Evolutionary conservation across 2,113 vertebrate genomes (phyloP), one percentile per base, ranked within the genome.

Genomic region (Elanus axillaris): DNA sequence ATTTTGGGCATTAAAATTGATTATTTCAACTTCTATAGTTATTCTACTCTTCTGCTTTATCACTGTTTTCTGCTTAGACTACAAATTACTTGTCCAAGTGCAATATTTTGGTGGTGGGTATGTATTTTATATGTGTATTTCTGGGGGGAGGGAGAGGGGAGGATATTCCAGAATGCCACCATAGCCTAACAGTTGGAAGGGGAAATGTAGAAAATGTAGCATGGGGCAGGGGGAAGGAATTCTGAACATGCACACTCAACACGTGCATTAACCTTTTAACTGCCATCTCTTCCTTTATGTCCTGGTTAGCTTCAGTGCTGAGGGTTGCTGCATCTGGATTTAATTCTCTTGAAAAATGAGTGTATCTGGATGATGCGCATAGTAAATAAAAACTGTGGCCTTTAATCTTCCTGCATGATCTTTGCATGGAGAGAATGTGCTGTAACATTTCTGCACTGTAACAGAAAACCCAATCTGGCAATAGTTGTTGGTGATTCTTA

Each of bases 1-100:
- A 66, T 88, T 85, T 86, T 90, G 74, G 69, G 79, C 62, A 89
- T 97, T 97, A 90, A 87, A 96, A 96, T 78, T 53, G 47, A 89
- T 96, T 80, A 80, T 94, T 93, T 94, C 64, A 87, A 72, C 76
- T 73, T 86, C 36, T 76, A 34, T 67, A 91, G 60, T 86, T 76
- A 63, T 11, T 95, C 32, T 26, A 47, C 40, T 93, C 56, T 80
- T 89, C 60, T 75, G 68, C 48, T 94, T 80, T 83, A 73, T 86
- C 50, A 88, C 42, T 38, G n/a, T 85, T 85, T 91, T 77, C 75
- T 79, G 40, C 78, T 94, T 77, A 26, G 26, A 85, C 73, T 85
- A 40, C 55, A 72, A 72, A 76, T 85, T 94, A 45, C 36, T 62
- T 85, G 29, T 68, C 76, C 59, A 43, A 79, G 42, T 45, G 82